phyloP scores from a whole-genome alignment of 1,140 invertebrate species.

The Aphaenogaster rudis region DNA sequence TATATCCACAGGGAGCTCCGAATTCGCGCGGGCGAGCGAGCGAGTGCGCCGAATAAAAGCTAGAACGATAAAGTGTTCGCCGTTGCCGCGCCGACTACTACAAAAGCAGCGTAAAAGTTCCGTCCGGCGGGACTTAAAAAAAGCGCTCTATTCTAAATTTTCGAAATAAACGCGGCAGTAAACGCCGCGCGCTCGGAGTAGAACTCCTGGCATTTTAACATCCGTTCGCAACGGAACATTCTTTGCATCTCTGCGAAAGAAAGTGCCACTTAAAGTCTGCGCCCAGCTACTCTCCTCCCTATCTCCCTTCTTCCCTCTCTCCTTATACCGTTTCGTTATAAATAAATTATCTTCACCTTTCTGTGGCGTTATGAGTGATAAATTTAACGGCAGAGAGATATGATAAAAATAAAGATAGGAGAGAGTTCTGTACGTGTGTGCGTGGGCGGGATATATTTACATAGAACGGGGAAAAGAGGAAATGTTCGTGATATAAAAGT shows the following conservation, averaged over 20 bases:
- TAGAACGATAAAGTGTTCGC: conserved; percentile 46
- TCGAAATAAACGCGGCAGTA: conserved; percentile 54
- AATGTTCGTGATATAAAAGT: background rate
- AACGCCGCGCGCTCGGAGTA: conserved; percentile 14
- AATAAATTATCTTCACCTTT: conserved; percentile 52
- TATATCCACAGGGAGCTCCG: conserved; percentile 44
- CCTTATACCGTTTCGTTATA: background rate
- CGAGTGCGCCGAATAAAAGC: conserved; percentile 55
- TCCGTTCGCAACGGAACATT: conserved; percentile 32
- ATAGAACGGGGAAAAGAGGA: background rate
- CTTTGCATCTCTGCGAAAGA: conserved; percentile 30
- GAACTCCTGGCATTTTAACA: conserved; percentile 49
- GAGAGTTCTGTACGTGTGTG: background rate
- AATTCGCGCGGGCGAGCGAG: conserved; percentile 3
- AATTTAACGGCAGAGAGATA: conserved; percentile 10
- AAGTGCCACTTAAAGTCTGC: conserved; percentile 45
- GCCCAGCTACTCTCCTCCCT: background rate
- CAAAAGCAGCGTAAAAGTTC: conserved; percentile 56
- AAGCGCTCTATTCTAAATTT: conserved; percentile 58
- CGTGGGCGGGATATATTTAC: background rate
- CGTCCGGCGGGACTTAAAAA: conserved; percentile 50
- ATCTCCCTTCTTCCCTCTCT: background rate
- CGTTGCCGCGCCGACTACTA: conserved; percentile 39
- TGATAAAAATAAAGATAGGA: conserved; percentile 15
- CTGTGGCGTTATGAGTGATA: conserved; percentile 7